Conservation (phyloP, 2,888 invertebrate genomes). For the Caenorhabditis virilis region DNA sequence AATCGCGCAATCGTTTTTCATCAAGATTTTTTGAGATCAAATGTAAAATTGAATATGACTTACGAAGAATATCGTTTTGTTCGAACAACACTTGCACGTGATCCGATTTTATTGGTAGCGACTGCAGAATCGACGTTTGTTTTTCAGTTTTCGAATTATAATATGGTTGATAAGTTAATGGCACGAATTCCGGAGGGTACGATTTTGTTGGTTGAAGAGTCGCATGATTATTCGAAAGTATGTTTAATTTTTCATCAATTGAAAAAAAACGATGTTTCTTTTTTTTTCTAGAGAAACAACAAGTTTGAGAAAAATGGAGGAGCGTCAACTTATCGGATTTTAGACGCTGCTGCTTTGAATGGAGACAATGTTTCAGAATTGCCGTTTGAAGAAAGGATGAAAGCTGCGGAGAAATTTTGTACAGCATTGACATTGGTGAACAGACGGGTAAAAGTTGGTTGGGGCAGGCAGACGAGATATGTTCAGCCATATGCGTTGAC, state of each 20-base stretch:
- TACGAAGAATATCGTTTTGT: slow-evolving; percentile 32
- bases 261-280: too few relatives aligned
- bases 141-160: background rate
- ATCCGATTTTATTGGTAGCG: background rate
- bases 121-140: background rate
- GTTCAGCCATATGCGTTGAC: background rate
- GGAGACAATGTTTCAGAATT: slow-evolving; percentile 60
- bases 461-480: slow-evolving; percentile 3
- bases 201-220: slow-evolving; percentile 42
- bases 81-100: background rate
- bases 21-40: background rate
- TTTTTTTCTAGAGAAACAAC: too few relatives aligned
- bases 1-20: background rate
- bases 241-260: too few relatives aligned
- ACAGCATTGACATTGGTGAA: slow-evolving; percentile 43
- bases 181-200: slow-evolving; percentile 48
- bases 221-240: slow-evolving; percentile 11
- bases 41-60: background rate
- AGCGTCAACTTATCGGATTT: slow-evolving; percentile 29
- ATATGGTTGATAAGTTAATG: background rate
- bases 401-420: slow-evolving; percentile 56
- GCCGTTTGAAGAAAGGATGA: slow-evolving; percentile 45
- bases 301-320: background rate
- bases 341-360: slow-evolving; percentile 61
- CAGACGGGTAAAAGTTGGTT: slow-evolving; percentile 16